phyloP scores from a whole-genome alignment of 2,113 vertebrate species.

The Podilymbus podiceps region DNA sequence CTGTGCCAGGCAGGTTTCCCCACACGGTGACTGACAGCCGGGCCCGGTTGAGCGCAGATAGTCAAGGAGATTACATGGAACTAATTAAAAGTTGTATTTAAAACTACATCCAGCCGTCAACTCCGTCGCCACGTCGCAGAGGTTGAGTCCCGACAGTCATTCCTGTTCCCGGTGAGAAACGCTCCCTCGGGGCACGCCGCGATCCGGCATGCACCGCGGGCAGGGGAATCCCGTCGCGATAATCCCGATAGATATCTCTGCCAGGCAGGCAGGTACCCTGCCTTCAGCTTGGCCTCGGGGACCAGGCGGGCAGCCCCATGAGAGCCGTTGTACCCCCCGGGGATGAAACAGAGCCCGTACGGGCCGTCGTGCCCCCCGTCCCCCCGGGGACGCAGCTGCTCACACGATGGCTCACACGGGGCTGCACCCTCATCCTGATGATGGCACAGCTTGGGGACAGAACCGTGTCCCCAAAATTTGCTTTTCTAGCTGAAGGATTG shows the following conservation, averaged over 20 bases:
- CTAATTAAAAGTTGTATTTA: conserved; percentile 40
- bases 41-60: neutral
- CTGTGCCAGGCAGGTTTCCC: neutral
- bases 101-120: neutral
- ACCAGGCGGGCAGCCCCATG: neutral
- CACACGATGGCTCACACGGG: neutral
- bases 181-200: neutral
- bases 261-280: neutral
- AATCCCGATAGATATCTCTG: neutral
- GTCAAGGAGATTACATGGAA: conserved; percentile 4
- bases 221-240: neutral
- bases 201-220: neutral
- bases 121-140: neutral
- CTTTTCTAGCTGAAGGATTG: neutral
- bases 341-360: too few species aligned
- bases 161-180: neutral
- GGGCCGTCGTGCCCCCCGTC: too few species aligned
- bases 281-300: neutral
- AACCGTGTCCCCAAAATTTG: fast-evolving
- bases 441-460: neutral
- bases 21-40: neutral
- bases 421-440: fast-evolving
- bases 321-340: neutral
- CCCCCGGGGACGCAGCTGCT: too few species aligned
- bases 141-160: neutral